Evolutionary conservation across 1,140 invertebrate species (phyloP).

Genomic region (Drosophila pruinosa): DNA sequence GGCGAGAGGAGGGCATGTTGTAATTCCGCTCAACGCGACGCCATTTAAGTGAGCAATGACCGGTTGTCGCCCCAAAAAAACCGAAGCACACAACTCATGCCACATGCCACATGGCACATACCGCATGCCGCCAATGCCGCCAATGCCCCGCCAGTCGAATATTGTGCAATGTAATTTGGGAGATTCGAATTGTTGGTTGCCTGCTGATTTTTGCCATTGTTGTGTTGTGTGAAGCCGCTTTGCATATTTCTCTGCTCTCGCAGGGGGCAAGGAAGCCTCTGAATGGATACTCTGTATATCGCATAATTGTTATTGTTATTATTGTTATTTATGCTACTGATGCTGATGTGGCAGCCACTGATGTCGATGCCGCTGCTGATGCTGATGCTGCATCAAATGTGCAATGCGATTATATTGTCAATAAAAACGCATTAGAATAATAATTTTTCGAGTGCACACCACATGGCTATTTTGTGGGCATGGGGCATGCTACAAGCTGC

Average conservation of each 20-base stretch:
- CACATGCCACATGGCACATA: slow-evolving; percentile 12
- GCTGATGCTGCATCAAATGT: slow-evolving; percentile 35
- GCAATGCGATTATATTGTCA: slow-evolving; percentile 63
- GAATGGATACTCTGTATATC: background rate
- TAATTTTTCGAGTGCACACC: slow-evolving; percentile 10
- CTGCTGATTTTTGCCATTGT: slow-evolving; percentile 36
- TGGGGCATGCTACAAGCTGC: background rate
- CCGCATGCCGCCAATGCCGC: background rate
- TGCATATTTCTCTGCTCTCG: slow-evolving; percentile 9
- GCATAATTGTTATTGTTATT: slow-evolving; percentile 60
- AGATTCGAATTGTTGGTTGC: slow-evolving; percentile 29
- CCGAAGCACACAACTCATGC: background rate
- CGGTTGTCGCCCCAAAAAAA: background rate
- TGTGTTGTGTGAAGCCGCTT: slow-evolving; percentile 20
- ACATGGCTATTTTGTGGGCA: background rate
- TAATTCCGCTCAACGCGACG: background rate
- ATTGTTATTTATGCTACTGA: slow-evolving; percentile 64
- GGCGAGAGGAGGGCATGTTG: too few relatives aligned
- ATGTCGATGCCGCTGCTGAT: slow-evolving; percentile 27
- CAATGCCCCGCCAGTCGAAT: too few relatives aligned
- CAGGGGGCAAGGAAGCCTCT: too few relatives aligned
- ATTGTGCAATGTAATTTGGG: background rate
- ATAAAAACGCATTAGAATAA: slow-evolving; percentile 75
- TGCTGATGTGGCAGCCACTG: background rate
- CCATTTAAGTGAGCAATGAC: slow-evolving; percentile 32